A percentile compares a stretch with the other conserved stretches of the same genome.
Evolutionary conservation across 2,888 invertebrate genomes (phyloP).

Genomic region (Watsonalla binaria): DNA sequence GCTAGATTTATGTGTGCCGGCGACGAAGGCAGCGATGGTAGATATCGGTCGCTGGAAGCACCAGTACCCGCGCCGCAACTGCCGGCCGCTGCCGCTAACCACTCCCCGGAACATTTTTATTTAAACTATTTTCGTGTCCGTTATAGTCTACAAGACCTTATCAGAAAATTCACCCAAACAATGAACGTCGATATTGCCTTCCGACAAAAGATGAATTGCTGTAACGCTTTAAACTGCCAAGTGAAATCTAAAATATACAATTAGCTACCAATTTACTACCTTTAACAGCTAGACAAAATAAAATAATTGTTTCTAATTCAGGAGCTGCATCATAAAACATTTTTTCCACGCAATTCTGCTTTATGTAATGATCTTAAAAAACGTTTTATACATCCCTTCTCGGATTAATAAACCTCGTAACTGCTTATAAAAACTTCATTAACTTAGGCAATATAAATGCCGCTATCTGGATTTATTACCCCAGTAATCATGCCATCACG

Average conservation of each 20-base stretch:
- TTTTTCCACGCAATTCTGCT: constrained; percentile 17
- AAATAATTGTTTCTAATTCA: background rate
- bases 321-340: constrained; percentile 12
- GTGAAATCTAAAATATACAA: background rate
- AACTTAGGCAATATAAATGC: constrained; percentile 39
- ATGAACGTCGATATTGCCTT: background rate
- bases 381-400: constrained; percentile 27
- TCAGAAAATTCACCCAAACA: background rate
- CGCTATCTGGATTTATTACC: constrained; percentile 49
- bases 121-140: background rate
- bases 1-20: constrained; percentile 70
- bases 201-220: background rate
- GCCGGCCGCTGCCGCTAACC: constrained; percentile 9
- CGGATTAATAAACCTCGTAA: constrained; percentile 45
- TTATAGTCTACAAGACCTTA: background rate
- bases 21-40: constrained; percentile 68
- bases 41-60: constrained; percentile 38
- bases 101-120: constrained; percentile 12
- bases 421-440: constrained; percentile 51
- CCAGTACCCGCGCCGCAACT: constrained; percentile 17
- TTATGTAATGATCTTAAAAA: constrained; percentile 21
- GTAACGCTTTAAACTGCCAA: background rate
- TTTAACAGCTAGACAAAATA: background rate
- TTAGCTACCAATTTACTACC: background rate
- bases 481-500: constrained; percentile 49